These are phyloP conservation scores for Anastrepha obliqua DNA, from an alignment of 1,140 invertebrate species.

Conservation along the genomic window DNA sequence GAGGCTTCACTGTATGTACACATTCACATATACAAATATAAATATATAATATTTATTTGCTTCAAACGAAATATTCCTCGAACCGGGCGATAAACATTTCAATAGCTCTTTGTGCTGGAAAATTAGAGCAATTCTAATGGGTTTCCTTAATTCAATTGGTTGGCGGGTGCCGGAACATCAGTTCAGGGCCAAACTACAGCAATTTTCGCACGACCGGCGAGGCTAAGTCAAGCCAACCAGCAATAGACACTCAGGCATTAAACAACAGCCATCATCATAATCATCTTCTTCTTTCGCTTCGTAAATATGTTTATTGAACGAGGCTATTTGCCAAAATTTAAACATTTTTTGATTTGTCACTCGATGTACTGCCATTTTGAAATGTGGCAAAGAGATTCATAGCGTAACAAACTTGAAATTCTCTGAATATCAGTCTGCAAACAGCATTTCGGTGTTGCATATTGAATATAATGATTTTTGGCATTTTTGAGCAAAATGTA, in stretches of 20 bases:
- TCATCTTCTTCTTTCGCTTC: neutral
- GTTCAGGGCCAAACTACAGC: constrained; percentile 18
- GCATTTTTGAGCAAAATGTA: constrained; percentile 13
- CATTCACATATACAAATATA: neutral
- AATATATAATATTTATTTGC: neutral
- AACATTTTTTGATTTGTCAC: constrained; percentile 34
- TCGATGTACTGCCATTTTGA: neutral
- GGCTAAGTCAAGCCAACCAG: neutral
- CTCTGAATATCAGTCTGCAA: constrained; percentile 29
- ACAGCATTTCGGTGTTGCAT: constrained; percentile 21
- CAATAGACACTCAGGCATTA: neutral
- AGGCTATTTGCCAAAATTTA: constrained; percentile 45
- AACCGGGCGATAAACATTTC: constrained; percentile 8
- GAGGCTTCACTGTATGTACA: neutral
- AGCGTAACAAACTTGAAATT: constrained; percentile 44
- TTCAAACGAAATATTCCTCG: neutral
- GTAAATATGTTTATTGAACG: constrained; percentile 52
- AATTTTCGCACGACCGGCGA: constrained; percentile 1
- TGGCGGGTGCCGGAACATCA: neutral
- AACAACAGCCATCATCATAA: neutral
- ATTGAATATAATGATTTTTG: constrained; percentile 50
- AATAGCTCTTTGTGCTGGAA: neutral
- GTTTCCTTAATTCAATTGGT: neutral
- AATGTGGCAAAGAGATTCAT: neutral
- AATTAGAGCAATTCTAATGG: constrained; percentile 20